Percentiles rank a stretch among this genome's conserved stretches.
Conservation (phyloP, 2,888 invertebrate species). For the Orthonevra nobilis region DNA sequence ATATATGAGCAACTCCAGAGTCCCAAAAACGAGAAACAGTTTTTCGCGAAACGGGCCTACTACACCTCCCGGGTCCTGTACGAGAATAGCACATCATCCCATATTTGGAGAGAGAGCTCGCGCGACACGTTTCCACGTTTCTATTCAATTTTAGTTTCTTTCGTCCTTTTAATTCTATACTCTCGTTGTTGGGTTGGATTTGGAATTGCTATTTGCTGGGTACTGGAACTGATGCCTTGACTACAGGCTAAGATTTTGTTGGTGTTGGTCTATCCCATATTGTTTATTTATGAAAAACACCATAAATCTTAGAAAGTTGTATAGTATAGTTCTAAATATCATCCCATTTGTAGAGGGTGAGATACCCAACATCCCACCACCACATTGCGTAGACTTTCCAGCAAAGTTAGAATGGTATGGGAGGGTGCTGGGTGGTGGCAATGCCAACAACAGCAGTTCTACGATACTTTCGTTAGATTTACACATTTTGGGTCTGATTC, state of each 20-base stretch:
- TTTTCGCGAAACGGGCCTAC: slow-evolving; percentile 67
- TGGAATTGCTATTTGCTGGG: slow-evolving; percentile 5
- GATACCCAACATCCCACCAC: slow-evolving; percentile 9
- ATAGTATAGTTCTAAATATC: slow-evolving; percentile 63
- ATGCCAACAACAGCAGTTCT: background rate
- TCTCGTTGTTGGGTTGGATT: too few relatives aligned
- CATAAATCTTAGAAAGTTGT: slow-evolving; percentile 64
- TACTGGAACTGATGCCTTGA: background rate
- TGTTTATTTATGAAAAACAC: slow-evolving; percentile 65
- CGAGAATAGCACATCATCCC: slow-evolving; percentile 59
- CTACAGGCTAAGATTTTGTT: background rate
- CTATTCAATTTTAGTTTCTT: background rate
- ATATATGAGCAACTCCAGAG: slow-evolving; percentile 55
- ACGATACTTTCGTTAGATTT: slow-evolving; percentile 2
- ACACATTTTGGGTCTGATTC: slow-evolving; percentile 61
- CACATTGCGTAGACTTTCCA: too few relatives aligned
- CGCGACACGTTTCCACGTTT: background rate
- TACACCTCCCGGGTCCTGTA: slow-evolving; percentile 26
- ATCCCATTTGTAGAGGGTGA: slow-evolving; percentile 27
- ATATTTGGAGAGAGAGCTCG: slow-evolving; percentile 45
- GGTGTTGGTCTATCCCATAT: background rate
- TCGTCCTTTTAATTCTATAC: background rate
- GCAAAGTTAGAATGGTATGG: slow-evolving; percentile 4
- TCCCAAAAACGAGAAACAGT: slow-evolving; percentile 55
- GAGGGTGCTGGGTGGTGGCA: slow-evolving; percentile 10